Evolutionary conservation across 2,113 vertebrate genomes (phyloP).

Genomic region (Cyanoderma ruficeps): DNA sequence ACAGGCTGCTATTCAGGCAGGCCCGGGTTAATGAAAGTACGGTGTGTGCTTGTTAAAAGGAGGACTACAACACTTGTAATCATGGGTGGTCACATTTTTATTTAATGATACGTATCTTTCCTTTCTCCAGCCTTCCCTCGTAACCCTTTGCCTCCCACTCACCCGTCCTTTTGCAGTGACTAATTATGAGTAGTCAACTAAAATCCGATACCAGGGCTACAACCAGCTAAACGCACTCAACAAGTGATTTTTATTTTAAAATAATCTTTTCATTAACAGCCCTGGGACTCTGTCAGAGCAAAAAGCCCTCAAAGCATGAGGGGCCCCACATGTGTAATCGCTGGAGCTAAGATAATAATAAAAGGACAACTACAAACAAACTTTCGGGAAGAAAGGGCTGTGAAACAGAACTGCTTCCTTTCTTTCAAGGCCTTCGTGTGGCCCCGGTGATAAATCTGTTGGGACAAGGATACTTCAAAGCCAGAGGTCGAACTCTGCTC

Average conservation of each 20-base stretch:
- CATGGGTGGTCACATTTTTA: constrained; percentile 74
- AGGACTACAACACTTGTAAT: constrained; percentile 59
- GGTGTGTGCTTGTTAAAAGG: constrained; percentile 62
- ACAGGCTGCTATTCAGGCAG: constrained; percentile 70
- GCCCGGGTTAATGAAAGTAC: constrained; percentile 68
- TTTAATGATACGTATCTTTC: constrained; percentile 67
- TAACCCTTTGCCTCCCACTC: constrained; percentile 49
- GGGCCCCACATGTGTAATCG: background rate
- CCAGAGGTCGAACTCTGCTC: constrained; percentile 9
- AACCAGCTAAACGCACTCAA: background rate
- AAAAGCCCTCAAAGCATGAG: background rate
- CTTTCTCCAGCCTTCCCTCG: background rate
- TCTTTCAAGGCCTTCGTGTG: constrained; percentile 17
- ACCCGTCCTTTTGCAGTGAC: background rate
- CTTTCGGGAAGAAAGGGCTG: constrained; percentile 15
- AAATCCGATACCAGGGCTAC: background rate
- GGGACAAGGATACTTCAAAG: constrained; percentile 46
- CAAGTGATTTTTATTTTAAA: constrained; percentile 6
- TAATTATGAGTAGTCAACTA: background rate
- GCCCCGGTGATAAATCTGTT: constrained; percentile 27
- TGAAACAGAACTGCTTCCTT: background rate
- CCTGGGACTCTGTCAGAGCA: background rate
- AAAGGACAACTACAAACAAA: constrained; percentile 44
- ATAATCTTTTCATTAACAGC: background rate
- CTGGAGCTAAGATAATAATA: constrained; percentile 8